These are phyloP conservation scores for Gerris buenoi DNA, from an alignment of 1,140 invertebrate species.

Conservation along the genomic window DNA sequence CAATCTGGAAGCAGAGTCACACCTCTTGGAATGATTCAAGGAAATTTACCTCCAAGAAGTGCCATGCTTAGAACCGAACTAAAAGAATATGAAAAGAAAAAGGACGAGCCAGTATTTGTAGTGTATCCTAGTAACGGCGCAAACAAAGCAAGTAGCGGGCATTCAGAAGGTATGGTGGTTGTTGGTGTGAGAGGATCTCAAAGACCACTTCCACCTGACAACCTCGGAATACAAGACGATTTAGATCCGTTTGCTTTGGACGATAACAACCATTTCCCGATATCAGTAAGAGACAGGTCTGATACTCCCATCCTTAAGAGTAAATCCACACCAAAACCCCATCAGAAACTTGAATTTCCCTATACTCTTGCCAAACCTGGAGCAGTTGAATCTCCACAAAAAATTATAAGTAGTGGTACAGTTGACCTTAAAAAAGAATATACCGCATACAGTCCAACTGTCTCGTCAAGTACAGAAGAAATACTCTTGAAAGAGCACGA, in stretches of 20 bases:
- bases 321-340: conserved; percentile 28
- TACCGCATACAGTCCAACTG: conserved; percentile 23
- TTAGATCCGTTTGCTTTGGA: conserved; percentile 30
- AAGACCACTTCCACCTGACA: conserved; percentile 37
- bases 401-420: conserved; percentile 7
- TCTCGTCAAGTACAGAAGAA: conserved; percentile 18
- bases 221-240: conserved; percentile 27
- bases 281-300: conserved; percentile 29
- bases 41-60: conserved; percentile 17
- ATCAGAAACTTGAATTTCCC: conserved; percentile 24
- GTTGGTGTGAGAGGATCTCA: conserved; percentile 39
- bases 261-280: conserved; percentile 33
- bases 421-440: conserved; percentile 19
- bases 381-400: conserved; percentile 1
- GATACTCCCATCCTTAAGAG: conserved; percentile 34
- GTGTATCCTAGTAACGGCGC: conserved; percentile 37
- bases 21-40: conserved; percentile 49
- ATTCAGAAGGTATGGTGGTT: conserved; percentile 35
- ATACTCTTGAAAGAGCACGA: conserved; percentile 16
- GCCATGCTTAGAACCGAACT: conserved; percentile 11
- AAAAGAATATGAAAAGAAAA: conserved; percentile 10
- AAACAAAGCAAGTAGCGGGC: conserved; percentile 28
- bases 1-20: conserved; percentile 30
- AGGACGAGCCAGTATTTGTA: conserved; percentile 37
- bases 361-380: conserved; percentile 22